Evolutionary conservation across 2,797 vertebrate genomes (phyloP).

Genomic region (Sciaenops ocellatus): DNA sequence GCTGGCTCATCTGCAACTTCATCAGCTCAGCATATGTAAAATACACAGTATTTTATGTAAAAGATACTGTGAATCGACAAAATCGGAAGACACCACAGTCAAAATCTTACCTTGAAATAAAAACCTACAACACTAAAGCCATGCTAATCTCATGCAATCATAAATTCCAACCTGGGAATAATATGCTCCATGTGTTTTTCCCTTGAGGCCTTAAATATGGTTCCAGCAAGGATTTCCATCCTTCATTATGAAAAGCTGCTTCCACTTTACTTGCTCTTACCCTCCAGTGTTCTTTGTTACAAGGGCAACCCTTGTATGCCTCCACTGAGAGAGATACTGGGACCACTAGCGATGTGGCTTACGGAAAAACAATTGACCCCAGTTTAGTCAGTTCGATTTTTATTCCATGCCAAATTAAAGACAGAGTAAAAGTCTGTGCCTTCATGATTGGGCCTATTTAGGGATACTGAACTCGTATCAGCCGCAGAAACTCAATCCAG

Average conservation of each 20-base stretch:
- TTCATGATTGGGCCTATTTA: conserved; percentile 56
- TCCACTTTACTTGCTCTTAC: conserved; percentile 55
- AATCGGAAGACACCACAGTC: not conserved
- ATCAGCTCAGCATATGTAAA: not conserved
- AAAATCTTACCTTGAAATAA: conserved; percentile 23
- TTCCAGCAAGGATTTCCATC: conserved; percentile 59
- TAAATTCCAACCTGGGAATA: conserved; percentile 45
- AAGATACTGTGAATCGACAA: not conserved
- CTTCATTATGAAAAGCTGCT: conserved; percentile 64
- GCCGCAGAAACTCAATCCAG: conserved; percentile 27
- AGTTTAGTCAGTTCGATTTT: conserved; percentile 65
- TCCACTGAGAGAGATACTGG: conserved; percentile 17
- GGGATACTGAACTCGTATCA: conserved; percentile 21
- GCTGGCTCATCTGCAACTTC: not conserved
- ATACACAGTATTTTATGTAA: not conserved
- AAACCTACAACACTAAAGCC: conserved; percentile 18
- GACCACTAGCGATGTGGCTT: conserved; percentile 30
- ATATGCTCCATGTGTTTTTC: conserved; percentile 52
- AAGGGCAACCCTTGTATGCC: conserved; percentile 39
- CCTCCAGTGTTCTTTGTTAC: conserved; percentile 65
- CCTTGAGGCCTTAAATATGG: conserved; percentile 39
- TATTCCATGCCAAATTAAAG: conserved; percentile 60
- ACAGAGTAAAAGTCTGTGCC: conserved; percentile 45
- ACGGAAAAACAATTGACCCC: conserved; percentile 64
- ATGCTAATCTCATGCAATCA: conserved; percentile 35